These are phyloP conservation scores for Boloria selene DNA, from an alignment of 2,888 invertebrate genomes.

Conservation along the genomic window DNA sequence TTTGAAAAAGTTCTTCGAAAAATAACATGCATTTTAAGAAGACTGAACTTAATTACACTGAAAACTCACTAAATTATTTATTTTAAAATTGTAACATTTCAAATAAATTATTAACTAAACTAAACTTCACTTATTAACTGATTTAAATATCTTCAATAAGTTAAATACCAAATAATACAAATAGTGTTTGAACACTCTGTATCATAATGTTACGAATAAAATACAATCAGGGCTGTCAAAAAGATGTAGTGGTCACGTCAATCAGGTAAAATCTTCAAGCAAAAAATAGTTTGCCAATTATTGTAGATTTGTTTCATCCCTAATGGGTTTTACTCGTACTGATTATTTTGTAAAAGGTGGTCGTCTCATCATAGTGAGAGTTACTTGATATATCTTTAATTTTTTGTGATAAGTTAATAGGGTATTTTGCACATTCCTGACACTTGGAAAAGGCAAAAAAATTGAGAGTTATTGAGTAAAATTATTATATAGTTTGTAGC, in stretches of 20 bases:
- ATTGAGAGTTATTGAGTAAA: no score
- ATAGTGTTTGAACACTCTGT: conserved; percentile 52
- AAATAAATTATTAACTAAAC: no score
- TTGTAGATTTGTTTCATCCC: conserved; percentile 61
- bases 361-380: conserved; percentile 31
- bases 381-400: conserved; percentile 18
- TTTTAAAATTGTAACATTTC: no score
- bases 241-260: conserved; percentile 77
- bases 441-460: not conserved
- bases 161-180: no score
- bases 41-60: no score
- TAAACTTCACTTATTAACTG: no score
- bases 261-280: conserved; percentile 66
- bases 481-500: no score
- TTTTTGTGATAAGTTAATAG: conserved; percentile 4
- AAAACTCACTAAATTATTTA: no score
- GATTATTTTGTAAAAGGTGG: conserved; percentile 56
- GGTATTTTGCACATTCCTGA: not conserved
- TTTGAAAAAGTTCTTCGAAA: no score
- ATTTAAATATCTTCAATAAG: no score
- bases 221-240: conserved; percentile 71
- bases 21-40: no score
- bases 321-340: conserved; percentile 78
- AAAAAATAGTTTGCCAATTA: conserved; percentile 74
- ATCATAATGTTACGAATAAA: conserved; percentile 55